Conservation (phyloP, 1,140 invertebrate species). For the Drosophila miranda region DNA sequence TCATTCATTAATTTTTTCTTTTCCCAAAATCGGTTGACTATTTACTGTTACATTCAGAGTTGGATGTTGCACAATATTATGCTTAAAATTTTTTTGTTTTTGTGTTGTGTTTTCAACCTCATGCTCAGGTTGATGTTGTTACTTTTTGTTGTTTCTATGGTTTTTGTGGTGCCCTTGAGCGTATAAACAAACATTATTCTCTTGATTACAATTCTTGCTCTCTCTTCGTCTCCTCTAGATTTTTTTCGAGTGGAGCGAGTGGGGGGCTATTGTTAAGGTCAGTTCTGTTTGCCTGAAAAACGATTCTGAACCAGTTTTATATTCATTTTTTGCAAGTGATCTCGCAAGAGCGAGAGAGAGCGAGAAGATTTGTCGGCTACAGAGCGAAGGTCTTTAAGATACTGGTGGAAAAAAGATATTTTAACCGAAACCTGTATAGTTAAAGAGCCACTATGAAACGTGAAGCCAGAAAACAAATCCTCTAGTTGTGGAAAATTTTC, state of each 20-base stretch:
- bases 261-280: slow-evolving; percentile 58
- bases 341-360: background rate
- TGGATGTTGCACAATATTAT: slow-evolving; percentile 19
- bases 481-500: background rate
- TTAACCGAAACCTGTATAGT: slow-evolving; percentile 2
- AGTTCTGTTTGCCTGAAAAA: slow-evolving; percentile 53
- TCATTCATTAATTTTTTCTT: too few relatives aligned
- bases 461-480: slow-evolving; percentile 1
- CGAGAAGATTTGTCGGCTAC: background rate
- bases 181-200: slow-evolving; percentile 42
- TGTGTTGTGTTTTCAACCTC: slow-evolving; percentile 27
- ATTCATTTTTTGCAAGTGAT: slow-evolving; percentile 4
- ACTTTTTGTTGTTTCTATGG: slow-evolving; percentile 20
- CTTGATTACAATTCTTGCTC: slow-evolving; percentile 29
- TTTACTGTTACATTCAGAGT: slow-evolving; percentile 3
- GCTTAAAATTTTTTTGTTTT: slow-evolving; percentile 10
- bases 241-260: slow-evolving; percentile 10
- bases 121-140: slow-evolving; percentile 15
- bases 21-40: background rate
- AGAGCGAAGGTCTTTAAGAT: too few relatives aligned
- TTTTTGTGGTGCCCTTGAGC: slow-evolving; percentile 46
- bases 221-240: slow-evolving; percentile 8
- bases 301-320: slow-evolving; percentile 32
- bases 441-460: slow-evolving; percentile 15
- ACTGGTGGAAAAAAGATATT: too few relatives aligned